Base-by-base conservation (phyloP, 2,888 invertebrate species). In the Mamestra brassicae region DNA sequence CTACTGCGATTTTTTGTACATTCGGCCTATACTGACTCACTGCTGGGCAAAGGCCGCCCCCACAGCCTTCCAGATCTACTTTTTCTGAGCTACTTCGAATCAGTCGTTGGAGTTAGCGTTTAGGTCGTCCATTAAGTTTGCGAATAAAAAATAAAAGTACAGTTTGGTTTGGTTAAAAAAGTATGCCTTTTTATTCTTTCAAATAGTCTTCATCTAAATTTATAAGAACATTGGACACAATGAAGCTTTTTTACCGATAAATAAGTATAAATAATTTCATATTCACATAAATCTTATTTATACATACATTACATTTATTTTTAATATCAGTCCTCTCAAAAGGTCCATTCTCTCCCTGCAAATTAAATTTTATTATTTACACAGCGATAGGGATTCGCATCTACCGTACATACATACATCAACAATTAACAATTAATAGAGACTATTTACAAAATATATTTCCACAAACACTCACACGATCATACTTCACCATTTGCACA, bases 141-240 rank as follows among this genome's bases (percentile, higher is more conserved):
- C 15, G 38, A 74, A 38, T 54, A 34, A 7, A 58, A 66, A 85
- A 82, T 42, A 87, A 94, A 94, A 95, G 92, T 87, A 90, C 93
- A 92, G 85, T 80, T 91, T 93, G 86, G 89, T 95, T 96, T 96
- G 96, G 96, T 96, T 96, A 96, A 96, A 96, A 96, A 96, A 96
- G 96, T 96, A 96, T 96, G 96, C 96, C 95, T 95, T 96, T 96
- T 96, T 95, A 95, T 95, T 96, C 95, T 94, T 95, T 96, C 96
- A 96, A 96, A 96, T 96, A 96, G 95, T 96, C 95, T 96, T 96
- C 96, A 96, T 96, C 96, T 96, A 96, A 96, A 95, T 96, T 95
- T 96, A 96, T 96, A 96, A 96, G 96, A 96, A 96, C 96, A 96
- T 96, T 96, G 96, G 96, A 96, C 96, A 96, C 96, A 94, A 96